Evolutionary conservation across 30 jellyfish, hydroid and myxozoan species (phyloP), one percentile per base, ranked within the genome.

Genomic region (Morbakka virulenta): DNA sequence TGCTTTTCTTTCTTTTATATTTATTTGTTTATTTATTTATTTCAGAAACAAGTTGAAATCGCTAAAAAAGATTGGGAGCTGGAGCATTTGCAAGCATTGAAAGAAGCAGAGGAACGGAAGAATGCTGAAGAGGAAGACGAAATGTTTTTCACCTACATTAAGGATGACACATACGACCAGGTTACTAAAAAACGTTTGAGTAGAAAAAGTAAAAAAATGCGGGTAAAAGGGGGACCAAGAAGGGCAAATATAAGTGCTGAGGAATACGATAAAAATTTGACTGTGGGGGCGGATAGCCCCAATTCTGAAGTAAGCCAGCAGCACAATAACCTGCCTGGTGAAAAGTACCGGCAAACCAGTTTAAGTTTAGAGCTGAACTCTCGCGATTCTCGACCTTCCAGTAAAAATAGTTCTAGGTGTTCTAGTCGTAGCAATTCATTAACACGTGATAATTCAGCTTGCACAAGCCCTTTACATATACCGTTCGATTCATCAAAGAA

Each of bases 31-130:
- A n/a, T n/a, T n/a, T n/a, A n/a, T n/a, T n/a, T n/a, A n/a, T n/a
- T n/a, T n/a, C n/a, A 83, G 95, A 80, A 72, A 49, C 95, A 66
- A 35, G 52, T 91, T 27, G 96, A 91, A 74, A 77, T 52, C 53
- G 88, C 88, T 32, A 91, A 91, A 86, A 91, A 91, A 69, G 98
- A 91, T 25, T 91, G 98, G 98, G 98, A 91, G 57, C 94, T 91
- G 12, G 96, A 91, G 52, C 98, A 91, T 69, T 62, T 91, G 77
- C 98, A 85, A 50, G 95, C 98, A 13, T 52, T 77, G 70, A 91
- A 91, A 66, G 98, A 91, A 67, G 98, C 96, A 22, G 96, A 85
- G 83, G 98, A 91, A 92, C 95, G 95, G 28, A 80, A 77, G 64
- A 84, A 91, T 50, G 98, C 98, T 0, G 93, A 77, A 30, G 95